phyloP scores from a whole-genome alignment of 2,888 invertebrate species.

The Stegana nigrithorax region DNA sequence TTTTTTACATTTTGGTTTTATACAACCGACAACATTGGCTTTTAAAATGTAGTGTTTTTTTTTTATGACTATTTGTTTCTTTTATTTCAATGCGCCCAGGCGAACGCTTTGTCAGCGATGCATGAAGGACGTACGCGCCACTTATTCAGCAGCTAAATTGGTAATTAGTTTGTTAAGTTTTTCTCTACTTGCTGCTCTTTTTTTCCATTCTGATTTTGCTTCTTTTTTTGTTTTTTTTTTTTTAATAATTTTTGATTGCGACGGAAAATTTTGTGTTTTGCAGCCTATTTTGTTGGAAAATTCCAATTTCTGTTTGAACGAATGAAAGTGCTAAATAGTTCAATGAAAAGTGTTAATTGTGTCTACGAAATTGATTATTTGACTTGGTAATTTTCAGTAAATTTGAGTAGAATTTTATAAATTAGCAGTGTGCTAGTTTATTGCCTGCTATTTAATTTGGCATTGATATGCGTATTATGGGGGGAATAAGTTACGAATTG shows the following conservation, averaged over 20 bases:
- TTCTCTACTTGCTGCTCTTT: background rate
- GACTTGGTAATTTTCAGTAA: slow-evolving; percentile 18
- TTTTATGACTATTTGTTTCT: too few species aligned
- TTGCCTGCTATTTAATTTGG: too few species aligned
- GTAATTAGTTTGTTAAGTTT: background rate
- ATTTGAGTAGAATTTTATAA: background rate
- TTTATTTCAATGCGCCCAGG: too few species aligned
- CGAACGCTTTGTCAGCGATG: slow-evolving; percentile 40
- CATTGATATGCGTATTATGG: too few species aligned
- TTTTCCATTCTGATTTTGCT: background rate
- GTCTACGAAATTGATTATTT: background rate
- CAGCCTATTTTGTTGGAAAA: background rate
- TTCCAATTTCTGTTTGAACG: background rate
- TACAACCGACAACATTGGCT: slow-evolving; percentile 17
- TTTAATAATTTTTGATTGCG: background rate
- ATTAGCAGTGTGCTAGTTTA: too few species aligned
- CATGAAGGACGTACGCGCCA: slow-evolving; percentile 62
- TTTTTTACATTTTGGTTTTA: too few species aligned
- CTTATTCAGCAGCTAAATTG: slow-evolving; percentile 30
- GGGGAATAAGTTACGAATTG: too few species aligned
- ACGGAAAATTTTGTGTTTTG: background rate
- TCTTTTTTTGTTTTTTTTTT: background rate
- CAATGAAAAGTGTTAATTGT: slow-evolving; percentile 16
- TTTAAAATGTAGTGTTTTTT: background rate
- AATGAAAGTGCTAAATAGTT: slow-evolving; percentile 10